Conservation (phyloP, 1,140 invertebrate genomes). For the Scylla paramamosain region DNA sequence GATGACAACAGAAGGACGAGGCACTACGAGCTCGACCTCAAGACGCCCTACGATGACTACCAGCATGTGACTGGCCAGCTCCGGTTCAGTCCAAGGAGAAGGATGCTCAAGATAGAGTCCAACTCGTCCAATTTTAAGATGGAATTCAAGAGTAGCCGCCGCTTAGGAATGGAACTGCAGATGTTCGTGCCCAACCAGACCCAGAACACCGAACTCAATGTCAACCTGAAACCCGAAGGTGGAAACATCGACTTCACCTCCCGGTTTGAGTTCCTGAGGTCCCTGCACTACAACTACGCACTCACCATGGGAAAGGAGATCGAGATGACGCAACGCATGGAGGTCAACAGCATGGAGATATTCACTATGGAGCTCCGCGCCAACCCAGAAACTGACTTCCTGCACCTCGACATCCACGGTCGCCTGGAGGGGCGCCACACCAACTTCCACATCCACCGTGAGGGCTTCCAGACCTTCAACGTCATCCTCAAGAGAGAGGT, state of each 20-base stretch:
- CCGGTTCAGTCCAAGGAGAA: constrained; percentile 16
- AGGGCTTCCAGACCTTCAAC: constrained; percentile 56
- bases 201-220: constrained; percentile 45
- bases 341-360: constrained; percentile 60
- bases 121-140: constrained; percentile 49
- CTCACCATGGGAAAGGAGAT: background rate
- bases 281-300: constrained; percentile 41
- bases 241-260: constrained; percentile 61
- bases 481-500: constrained; percentile 52
- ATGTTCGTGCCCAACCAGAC: constrained; percentile 67
- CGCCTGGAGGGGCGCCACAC: constrained; percentile 46
- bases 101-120: constrained; percentile 38
- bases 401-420: constrained; percentile 57
- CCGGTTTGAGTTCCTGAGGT: constrained; percentile 50
- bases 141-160: background rate
- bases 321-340: background rate
- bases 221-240: background rate
- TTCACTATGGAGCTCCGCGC: constrained; percentile 64
- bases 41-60: constrained; percentile 61
- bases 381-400: background rate
- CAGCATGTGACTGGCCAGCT: constrained; percentile 5
- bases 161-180: background rate
- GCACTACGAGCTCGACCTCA: background rate
- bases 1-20: background rate
- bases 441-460: constrained; percentile 62